These are phyloP conservation scores for Crossoptilon crossoptilon DNA, from an alignment of 2,797 vertebrate genomes.

Conservation along the genomic window DNA sequence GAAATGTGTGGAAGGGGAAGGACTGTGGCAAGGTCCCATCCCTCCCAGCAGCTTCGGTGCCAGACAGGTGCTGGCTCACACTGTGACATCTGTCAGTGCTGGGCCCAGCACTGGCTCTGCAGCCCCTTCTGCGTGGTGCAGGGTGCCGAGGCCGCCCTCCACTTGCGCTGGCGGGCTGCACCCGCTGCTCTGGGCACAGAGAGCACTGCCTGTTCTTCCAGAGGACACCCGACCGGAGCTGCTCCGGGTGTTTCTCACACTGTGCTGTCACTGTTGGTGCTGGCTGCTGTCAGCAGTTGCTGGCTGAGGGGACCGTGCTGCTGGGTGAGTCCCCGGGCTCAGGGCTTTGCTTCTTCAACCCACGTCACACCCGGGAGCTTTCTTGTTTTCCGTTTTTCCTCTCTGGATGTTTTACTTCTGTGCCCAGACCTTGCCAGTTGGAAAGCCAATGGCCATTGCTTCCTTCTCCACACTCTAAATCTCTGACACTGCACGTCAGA, in stretches of 20 bases:
- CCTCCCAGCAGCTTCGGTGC: background rate
- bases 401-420: background rate
- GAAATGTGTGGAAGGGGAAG: background rate
- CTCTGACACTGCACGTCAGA: background rate
- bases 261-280: background rate
- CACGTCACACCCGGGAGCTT: background rate
- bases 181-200: background rate
- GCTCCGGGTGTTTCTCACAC: background rate
- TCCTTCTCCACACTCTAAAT: background rate
- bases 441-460: background rate
- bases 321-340: background rate
- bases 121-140: fast-evolving
- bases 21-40: background rate
- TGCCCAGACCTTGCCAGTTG: background rate
- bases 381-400: background rate
- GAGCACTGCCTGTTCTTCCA: background rate
- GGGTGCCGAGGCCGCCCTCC: background rate
- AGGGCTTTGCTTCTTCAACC: background rate
- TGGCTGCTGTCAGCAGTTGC: background rate
- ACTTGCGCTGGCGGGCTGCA: background rate
- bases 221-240: background rate
- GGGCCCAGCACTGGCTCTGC: background rate
- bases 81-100: background rate
- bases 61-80: fast-evolving
- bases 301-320: background rate